A percentile compares a stretch with the other conserved stretches of the same genome.
phyloP scores from a whole-genome alignment of 2,888 invertebrate genomes.

The Spicauda simplicius region DNA sequence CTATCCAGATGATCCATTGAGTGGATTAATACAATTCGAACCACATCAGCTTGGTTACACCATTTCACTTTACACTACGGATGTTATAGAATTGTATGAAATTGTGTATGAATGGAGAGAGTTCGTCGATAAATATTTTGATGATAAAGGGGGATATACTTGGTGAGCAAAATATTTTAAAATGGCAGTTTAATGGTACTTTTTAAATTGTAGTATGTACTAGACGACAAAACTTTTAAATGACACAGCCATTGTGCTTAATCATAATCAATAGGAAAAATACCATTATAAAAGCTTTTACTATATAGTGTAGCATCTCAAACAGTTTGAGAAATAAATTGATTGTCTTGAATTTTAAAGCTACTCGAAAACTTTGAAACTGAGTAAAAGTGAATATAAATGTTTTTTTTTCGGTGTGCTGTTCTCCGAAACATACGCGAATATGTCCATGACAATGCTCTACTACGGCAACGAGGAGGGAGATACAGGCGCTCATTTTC shows the following conservation, averaged over 20 bases:
- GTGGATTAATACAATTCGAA: constrained; percentile 69
- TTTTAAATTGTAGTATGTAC: too few species aligned
- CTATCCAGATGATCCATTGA: constrained; percentile 82
- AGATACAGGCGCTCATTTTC: constrained; percentile 83
- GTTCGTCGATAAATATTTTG: constrained; percentile 77
- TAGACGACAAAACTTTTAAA: too few species aligned
- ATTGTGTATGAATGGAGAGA: constrained; percentile 84
- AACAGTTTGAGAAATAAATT: too few species aligned
- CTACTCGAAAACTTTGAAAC: too few species aligned
- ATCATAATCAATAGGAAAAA: too few species aligned
- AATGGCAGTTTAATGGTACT: too few species aligned
- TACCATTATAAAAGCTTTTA: too few species aligned
- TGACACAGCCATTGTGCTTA: too few species aligned
- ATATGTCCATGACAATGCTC: constrained; percentile 81
- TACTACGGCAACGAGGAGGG: constrained; percentile 84
- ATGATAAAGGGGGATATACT: constrained; percentile 66
- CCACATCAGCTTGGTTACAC: constrained; percentile 83
- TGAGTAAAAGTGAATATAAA: not conserved
- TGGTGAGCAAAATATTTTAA: constrained; percentile 57
- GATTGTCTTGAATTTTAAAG: too few species aligned
- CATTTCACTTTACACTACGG: constrained; percentile 86
- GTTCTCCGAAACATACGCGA: constrained; percentile 86
- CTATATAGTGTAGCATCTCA: too few species aligned
- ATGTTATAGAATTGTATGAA: constrained; percentile 84
- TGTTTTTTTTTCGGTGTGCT: constrained; percentile 69